Percentiles rank a stretch among this genome's conserved stretches.
Evolutionary conservation across 92 coral and sea anemone species (phyloP).

Genomic region (Parazoanthus swiftii): DNA sequence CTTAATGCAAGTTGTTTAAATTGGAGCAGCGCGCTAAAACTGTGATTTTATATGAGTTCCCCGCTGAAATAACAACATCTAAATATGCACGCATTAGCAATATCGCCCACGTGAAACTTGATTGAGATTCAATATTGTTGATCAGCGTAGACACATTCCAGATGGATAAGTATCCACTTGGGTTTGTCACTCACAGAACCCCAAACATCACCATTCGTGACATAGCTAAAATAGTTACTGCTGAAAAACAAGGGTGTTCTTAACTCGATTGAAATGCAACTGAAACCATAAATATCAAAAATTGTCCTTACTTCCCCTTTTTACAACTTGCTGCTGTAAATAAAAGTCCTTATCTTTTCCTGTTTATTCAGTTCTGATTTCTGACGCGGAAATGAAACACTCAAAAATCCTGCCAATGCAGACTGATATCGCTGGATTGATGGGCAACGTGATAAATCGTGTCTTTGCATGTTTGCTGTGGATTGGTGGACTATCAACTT

Average conservation of each 20-base stretch:
- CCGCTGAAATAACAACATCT: constrained; percentile 31
- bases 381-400: background rate
- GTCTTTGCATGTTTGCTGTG: background rate
- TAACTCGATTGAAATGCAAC: background rate
- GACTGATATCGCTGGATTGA: background rate
- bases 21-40: constrained; percentile 25
- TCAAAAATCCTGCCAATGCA: background rate
- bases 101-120: background rate
- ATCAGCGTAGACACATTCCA: constrained; percentile 27
- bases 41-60: constrained; percentile 6
- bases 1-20: background rate
- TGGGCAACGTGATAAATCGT: background rate
- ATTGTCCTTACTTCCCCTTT: background rate
- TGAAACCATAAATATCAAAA: background rate
- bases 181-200: constrained; percentile 28
- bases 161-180: constrained; percentile 14
- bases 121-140: background rate
- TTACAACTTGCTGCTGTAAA: background rate
- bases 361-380: background rate
- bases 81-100: constrained; percentile 12
- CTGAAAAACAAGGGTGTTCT: background rate
- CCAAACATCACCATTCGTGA: constrained; percentile 3
- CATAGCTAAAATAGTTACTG: constrained; percentile 15
- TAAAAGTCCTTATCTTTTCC: background rate
- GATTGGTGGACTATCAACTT: background rate